Evolutionary conservation across 1,140 invertebrate species (phyloP).

Genomic region (Meloidogyne chitwoodi): DNA sequence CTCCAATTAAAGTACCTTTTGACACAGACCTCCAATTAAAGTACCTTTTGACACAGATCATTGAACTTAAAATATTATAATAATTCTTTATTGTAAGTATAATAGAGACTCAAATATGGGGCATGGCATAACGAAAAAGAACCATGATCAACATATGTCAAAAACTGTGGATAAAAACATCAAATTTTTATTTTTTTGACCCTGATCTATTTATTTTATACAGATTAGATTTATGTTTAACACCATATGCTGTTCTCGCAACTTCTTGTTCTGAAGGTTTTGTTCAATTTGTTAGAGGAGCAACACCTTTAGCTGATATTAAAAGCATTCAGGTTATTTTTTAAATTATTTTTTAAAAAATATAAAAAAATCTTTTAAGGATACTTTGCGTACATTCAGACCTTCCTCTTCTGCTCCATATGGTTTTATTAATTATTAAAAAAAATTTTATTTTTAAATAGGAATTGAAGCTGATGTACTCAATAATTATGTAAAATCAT

Average conservation of each 20-base stretch:
- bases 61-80: too few relatives aligned
- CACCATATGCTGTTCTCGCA: constrained; percentile 86
- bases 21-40: too few relatives aligned
- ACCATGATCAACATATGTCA: too few relatives aligned
- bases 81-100: too few relatives aligned
- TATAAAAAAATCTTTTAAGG: constrained; percentile 23
- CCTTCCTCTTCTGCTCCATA: constrained; percentile 80
- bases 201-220: not conserved
- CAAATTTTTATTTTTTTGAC: too few relatives aligned
- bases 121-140: too few relatives aligned
- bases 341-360: not conserved
- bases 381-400: constrained; percentile 78
- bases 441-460: not conserved
- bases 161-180: too few relatives aligned
- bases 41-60: too few relatives aligned
- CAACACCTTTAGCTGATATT: constrained; percentile 61
- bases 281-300: constrained; percentile 87
- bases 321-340: constrained; percentile 46
- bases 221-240: constrained; percentile 81
- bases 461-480: constrained; percentile 82
- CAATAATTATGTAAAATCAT: constrained; percentile 84
- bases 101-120: too few relatives aligned
- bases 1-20: too few relatives aligned
- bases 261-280: constrained; percentile 89
- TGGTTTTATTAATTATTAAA: constrained; percentile 63